Base-by-base conservation (phyloP, 1,140 invertebrate genomes). In the Hyphantria cunea region DNA sequence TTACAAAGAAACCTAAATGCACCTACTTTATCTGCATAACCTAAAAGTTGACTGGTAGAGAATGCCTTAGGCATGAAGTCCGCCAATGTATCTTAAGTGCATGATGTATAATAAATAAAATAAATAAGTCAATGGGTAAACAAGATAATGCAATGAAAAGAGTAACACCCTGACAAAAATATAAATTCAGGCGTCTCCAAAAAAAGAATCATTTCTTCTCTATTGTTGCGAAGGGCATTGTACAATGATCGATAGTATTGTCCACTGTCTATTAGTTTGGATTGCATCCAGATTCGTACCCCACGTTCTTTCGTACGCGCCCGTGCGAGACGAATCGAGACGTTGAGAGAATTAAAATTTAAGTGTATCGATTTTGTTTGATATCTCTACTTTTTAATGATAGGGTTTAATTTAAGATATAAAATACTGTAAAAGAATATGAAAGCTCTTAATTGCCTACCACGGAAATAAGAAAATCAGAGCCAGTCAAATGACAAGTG, bases 321-420 rank as follows among this genome's bases (percentile, higher is more conserved):
- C 68, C 77, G 70, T 75, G 76, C 72, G 74, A 34, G 50, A 60
- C 66, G 68, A 75, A 80, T 78, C 69, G 66, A 48, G 49, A 25
- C 44, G 45, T 15, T 67, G 66, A 75, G 63, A 68, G 63, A 70
- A 42, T 74, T 66, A n/a, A n/a, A n/a, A 64, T 68, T 66, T 53
- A 67, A 45, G 49, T 59, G 48, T 59, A 59, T 59, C 55, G 55
- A 49, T 25, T 25, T 59, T 34, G 45, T 45, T 59, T 49, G 55
- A 59, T 49, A 45, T 44, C 47, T 31, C 55, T 33, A 39, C 33
- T 49, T 34, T 59, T 1, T 25, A 1, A 25, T 25, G 17, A 25
- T 25, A n/a, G n/a, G n/a, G n/a, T n/a, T n/a, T n/a, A n/a, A n/a
- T n/a, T n/a, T n/a, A n/a, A n/a, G n/a, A n/a, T n/a, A n/a, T n/a